These are phyloP conservation scores for Ctenopoma kingsleyae DNA, from an alignment of 2,797 vertebrate species.

Conservation along the genomic window DNA sequence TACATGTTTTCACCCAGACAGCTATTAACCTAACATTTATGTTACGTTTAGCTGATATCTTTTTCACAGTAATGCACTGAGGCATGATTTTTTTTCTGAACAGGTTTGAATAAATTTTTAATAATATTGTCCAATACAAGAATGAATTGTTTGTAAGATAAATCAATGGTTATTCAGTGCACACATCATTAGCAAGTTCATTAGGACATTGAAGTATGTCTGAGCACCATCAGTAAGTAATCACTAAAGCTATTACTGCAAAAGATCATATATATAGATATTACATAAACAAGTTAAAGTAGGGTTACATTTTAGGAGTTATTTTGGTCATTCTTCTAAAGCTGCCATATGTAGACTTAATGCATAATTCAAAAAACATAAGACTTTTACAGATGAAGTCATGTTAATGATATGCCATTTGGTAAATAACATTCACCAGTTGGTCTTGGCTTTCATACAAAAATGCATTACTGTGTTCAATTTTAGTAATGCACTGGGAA, in stretches of 20 bases:
- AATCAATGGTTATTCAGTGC: background rate
- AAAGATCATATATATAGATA: background rate
- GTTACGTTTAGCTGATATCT: too few relatives aligned
- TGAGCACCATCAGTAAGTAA: background rate
- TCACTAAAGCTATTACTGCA: background rate
- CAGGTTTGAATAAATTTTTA: background rate
- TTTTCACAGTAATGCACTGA: background rate
- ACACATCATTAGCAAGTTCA: conserved; percentile 17
- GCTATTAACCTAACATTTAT: too few relatives aligned
- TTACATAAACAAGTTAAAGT: background rate
- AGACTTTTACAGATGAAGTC: conserved; percentile 11
- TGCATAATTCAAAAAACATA: conserved; percentile 7
- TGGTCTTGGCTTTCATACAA: conserved; percentile 21
- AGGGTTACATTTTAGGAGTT: background rate
- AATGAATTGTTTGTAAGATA: background rate
- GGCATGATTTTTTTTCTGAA: background rate
- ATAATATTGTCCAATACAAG: background rate
- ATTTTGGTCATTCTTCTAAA: background rate
- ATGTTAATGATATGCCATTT: conserved; percentile 19
- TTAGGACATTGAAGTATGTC: conserved; percentile 1
- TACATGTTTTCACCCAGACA: too few relatives aligned
- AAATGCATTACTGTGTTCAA: conserved; percentile 8
- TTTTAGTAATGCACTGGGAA: conserved; percentile 6
- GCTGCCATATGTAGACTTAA: background rate
- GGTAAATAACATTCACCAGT: conserved; percentile 28